Percentiles rank a stretch among this genome's conserved stretches.
phyloP scores from a whole-genome alignment of 2,888 invertebrate species.

The Smittia sp. region DNA sequence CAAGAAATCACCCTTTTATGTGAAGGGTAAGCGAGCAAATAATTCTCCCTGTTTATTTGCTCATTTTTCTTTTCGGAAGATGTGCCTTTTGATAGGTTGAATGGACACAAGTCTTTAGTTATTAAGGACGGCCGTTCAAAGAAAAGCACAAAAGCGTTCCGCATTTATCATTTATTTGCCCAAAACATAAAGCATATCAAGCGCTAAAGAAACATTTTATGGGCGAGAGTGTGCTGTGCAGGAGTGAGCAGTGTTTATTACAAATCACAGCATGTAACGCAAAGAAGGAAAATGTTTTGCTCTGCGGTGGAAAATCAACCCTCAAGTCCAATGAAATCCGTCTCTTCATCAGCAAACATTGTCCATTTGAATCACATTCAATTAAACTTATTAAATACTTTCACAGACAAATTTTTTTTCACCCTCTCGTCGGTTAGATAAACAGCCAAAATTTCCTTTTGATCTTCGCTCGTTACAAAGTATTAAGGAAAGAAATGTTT shows the following conservation, averaged over 20 bases:
- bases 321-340: not conserved
- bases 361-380: constrained; percentile 36
- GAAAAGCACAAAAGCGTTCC: not conserved
- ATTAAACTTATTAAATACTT: constrained; percentile 37
- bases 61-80: constrained; percentile 11
- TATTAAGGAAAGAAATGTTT: not conserved
- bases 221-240: not conserved
- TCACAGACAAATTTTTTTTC: not conserved
- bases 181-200: constrained; percentile 8
- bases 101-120: constrained; percentile 25
- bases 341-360: constrained; percentile 32
- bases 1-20: not conserved
- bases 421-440: constrained; percentile 1
- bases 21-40: not conserved
- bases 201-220: constrained; percentile 8
- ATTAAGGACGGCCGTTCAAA: constrained; percentile 13
- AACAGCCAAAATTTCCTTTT: constrained; percentile 35
- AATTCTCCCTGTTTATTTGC: constrained; percentile 18
- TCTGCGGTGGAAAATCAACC: constrained; percentile 1
- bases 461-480: constrained; percentile 33
- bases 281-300: not conserved
- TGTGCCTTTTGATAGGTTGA: constrained; percentile 28
- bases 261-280: constrained; percentile 1
- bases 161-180: constrained; percentile 13
- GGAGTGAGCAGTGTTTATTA: not conserved